A percentile compares a stretch with the other conserved stretches of the same genome.
phyloP scores from a whole-genome alignment of 2,797 vertebrate species.

The Myoxocephalus aenaeus region DNA sequence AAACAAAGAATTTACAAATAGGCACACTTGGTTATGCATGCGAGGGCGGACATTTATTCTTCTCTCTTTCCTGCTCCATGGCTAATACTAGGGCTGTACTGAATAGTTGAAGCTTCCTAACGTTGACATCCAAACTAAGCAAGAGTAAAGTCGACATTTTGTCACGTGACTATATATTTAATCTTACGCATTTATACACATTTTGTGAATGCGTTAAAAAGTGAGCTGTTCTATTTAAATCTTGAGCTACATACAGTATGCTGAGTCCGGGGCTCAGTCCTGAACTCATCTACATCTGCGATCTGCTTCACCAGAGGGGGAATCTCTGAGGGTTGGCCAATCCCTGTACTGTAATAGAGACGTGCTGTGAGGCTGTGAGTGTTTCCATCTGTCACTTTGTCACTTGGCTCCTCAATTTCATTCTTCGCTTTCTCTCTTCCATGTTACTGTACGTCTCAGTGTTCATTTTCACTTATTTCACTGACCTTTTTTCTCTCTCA shows the following conservation, averaged over 20 bases:
- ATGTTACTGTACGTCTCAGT: background rate
- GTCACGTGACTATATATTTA: background rate
- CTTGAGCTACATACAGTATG: background rate
- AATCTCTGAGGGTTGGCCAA: slow-evolving; percentile 39
- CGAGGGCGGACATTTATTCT: too few relatives aligned
- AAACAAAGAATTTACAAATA: background rate
- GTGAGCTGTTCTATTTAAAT: background rate
- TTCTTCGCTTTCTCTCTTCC: slow-evolving; percentile 12
- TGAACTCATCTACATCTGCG: slow-evolving; percentile 48
- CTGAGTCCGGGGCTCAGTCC: slow-evolving; percentile 15
- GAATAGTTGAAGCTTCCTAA: too few relatives aligned
- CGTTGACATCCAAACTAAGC: too few relatives aligned
- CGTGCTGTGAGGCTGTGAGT: slow-evolving; percentile 48
- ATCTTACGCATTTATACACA: background rate
- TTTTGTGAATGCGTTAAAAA: background rate
- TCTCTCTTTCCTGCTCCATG: too few relatives aligned
- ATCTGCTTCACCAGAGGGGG: slow-evolving; percentile 52
- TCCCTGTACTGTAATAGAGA: slow-evolving; percentile 38
- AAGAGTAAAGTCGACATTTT: background rate
- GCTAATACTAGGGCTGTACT: too few relatives aligned
- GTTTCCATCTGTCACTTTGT: slow-evolving; percentile 57
- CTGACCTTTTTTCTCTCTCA: too few relatives aligned
- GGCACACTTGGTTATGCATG: too few relatives aligned
- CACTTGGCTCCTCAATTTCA: slow-evolving; percentile 36
- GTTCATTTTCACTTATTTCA: slow-evolving; percentile 1